phyloP scores from a whole-genome alignment of 1,140 invertebrate genomes.

The Glossosoma conforme region DNA sequence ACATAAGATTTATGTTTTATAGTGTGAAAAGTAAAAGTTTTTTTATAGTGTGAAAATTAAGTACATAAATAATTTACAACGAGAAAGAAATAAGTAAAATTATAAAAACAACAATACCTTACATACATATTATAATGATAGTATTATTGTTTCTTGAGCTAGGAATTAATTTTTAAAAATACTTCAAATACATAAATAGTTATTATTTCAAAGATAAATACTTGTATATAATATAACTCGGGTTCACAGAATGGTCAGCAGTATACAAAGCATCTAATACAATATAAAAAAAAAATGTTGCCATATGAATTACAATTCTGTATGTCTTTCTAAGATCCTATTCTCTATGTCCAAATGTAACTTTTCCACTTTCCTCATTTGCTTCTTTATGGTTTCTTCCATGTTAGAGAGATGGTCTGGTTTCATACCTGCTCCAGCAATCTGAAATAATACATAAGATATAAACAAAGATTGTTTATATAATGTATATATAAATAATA shows the following conservation, averaged over 20 bases:
- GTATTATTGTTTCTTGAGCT: background rate
- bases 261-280: too few relatives aligned
- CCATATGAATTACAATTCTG: slow-evolving; percentile 53
- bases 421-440: slow-evolving; percentile 56
- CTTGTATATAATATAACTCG: background rate
- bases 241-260: too few relatives aligned
- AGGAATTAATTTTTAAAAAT: background rate
- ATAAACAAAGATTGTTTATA: slow-evolving; percentile 4
- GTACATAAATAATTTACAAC: background rate
- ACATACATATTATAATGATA: slow-evolving; percentile 1
- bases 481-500: slow-evolving; percentile 6
- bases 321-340: slow-evolving; percentile 70
- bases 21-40: too few relatives aligned
- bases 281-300: background rate
- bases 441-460: slow-evolving; percentile 37
- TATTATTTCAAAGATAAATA: background rate
- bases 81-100: background rate
- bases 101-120: background rate
- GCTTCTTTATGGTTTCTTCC: slow-evolving; percentile 74
- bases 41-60: background rate
- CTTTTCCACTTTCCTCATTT: slow-evolving; percentile 79
- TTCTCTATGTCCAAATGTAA: slow-evolving; percentile 75
- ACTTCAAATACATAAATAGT: background rate
- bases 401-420: slow-evolving; percentile 56
- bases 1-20: too few relatives aligned